phyloP scores from a whole-genome alignment of 2,888 invertebrate species.

The Rhorus exstirpatorius region DNA sequence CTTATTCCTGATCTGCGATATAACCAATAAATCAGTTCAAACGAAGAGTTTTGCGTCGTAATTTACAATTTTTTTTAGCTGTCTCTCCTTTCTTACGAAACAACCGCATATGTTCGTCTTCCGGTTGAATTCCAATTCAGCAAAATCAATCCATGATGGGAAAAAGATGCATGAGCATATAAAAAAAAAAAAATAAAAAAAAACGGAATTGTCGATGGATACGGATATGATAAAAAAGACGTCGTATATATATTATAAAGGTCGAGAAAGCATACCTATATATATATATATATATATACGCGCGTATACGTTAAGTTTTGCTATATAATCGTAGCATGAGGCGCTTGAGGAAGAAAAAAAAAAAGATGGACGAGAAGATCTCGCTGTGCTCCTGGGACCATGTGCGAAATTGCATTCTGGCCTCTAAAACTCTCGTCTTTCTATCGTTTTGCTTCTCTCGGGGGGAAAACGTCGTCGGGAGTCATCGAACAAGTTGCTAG shows the following conservation, averaged over 20 bases:
- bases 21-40: conserved; percentile 18
- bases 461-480: conserved; percentile 36
- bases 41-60: background rate
- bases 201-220: conserved; percentile 5
- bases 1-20: background rate
- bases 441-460: conserved; percentile 56
- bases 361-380: conserved; percentile 23
- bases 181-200: conserved; percentile 22
- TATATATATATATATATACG: background rate
- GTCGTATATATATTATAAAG: conserved; percentile 26
- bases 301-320: conserved; percentile 44
- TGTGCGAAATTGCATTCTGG: conserved; percentile 75
- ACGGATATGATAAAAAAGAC: conserved; percentile 39
- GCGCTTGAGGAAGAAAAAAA: conserved; percentile 1
- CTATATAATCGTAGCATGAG: conserved; percentile 40
- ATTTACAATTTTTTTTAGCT: background rate
- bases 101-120: conserved; percentile 1
- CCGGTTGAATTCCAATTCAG: conserved; percentile 21
- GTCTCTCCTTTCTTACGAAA: background rate
- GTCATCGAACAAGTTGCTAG: conserved; percentile 48
- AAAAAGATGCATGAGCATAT: conserved; percentile 10
- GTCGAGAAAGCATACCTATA: background rate
- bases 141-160: background rate
- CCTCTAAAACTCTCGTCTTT: conserved; percentile 51
- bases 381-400: conserved; percentile 64